Percentiles rank a stretch among this genome's conserved stretches.
phyloP scores from a whole-genome alignment of 1,140 invertebrate genomes.

The Trigoniulus corallinus region DNA sequence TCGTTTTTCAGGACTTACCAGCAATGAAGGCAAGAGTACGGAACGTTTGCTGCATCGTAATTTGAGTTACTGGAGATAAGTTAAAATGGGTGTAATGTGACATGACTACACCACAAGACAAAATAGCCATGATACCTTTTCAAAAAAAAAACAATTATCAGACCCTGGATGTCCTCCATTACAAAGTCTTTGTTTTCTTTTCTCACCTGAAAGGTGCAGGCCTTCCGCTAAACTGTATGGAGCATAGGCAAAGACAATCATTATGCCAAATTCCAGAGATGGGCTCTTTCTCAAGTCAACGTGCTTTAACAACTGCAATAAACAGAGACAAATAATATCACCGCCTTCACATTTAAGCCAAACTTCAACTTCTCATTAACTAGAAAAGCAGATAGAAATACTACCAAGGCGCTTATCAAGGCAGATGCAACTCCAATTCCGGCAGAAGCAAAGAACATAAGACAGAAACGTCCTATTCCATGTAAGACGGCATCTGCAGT shows the following conservation, averaged over 20 bases:
- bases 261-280: slow-evolving; percentile 93
- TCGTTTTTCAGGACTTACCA: slow-evolving; percentile 22
- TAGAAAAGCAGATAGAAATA: background rate
- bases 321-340: slow-evolving; percentile 5
- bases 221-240: slow-evolving; percentile 97
- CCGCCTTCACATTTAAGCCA: background rate
- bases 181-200: background rate
- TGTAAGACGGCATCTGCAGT: slow-evolving; percentile 71
- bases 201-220: slow-evolving; percentile 71
- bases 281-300: slow-evolving; percentile 93
- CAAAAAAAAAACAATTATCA: slow-evolving; percentile 18
- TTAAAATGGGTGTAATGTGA: slow-evolving; percentile 99
- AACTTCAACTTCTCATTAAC: background rate
- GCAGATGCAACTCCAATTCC: slow-evolving; percentile 93
- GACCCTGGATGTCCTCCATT: background rate
- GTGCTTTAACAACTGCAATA: slow-evolving; percentile 55
- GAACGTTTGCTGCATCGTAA: slow-evolving; percentile 98
- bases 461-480: slow-evolving; percentile 74
- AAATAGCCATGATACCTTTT: slow-evolving; percentile 98
- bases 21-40: slow-evolving; percentile 93
- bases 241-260: slow-evolving; percentile 95
- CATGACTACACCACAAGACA: slow-evolving; percentile 99
- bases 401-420: slow-evolving; percentile 73
- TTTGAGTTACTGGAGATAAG: slow-evolving; percentile 93
- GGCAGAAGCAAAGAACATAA: slow-evolving; percentile 97